A percentile compares a stretch with the other conserved stretches of the same genome.
Evolutionary conservation across 2,888 invertebrate genomes (phyloP).

Genomic region (Parnassius mnemosyne): DNA sequence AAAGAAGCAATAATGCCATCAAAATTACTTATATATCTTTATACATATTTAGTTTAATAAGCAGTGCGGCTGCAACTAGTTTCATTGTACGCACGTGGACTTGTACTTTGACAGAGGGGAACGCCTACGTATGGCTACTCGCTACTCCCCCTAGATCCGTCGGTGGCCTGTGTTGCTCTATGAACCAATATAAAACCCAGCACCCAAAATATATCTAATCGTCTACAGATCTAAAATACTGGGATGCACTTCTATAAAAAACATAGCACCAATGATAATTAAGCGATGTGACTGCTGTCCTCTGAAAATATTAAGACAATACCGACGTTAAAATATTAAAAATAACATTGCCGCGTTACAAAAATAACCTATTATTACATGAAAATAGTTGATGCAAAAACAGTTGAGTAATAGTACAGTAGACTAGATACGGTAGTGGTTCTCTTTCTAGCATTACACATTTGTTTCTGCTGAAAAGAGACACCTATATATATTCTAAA

Average conservation of each 20-base stretch:
- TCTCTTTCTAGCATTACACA: neutral
- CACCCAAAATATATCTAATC: conserved; percentile 65
- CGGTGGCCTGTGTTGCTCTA: too few species aligned
- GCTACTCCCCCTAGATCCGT: too few species aligned
- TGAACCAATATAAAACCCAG: conserved; percentile 51
- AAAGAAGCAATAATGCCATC: too few species aligned
- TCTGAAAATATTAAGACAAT: conserved; percentile 51
- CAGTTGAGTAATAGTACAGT: neutral
- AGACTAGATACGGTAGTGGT: neutral
- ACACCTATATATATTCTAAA: neutral
- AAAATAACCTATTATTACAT: too few species aligned
- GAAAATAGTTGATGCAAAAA: neutral
- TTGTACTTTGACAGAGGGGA: too few species aligned
- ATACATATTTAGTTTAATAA: too few species aligned
- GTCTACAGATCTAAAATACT: conserved; percentile 66
- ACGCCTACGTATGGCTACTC: too few species aligned
- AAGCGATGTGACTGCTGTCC: conserved; percentile 42
- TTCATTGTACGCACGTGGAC: too few species aligned
- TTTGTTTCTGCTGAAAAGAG: neutral
- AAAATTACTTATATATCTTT: too few species aligned
- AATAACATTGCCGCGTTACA: too few species aligned
- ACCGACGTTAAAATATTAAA: conserved; percentile 38
- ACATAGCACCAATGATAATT: conserved; percentile 57
- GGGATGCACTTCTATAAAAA: conserved; percentile 76
- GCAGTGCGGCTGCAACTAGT: too few species aligned